Evolutionary conservation across 2,113 vertebrate species (phyloP), one percentile per base, ranked within the genome.

Genomic region (Meles meles): DNA sequence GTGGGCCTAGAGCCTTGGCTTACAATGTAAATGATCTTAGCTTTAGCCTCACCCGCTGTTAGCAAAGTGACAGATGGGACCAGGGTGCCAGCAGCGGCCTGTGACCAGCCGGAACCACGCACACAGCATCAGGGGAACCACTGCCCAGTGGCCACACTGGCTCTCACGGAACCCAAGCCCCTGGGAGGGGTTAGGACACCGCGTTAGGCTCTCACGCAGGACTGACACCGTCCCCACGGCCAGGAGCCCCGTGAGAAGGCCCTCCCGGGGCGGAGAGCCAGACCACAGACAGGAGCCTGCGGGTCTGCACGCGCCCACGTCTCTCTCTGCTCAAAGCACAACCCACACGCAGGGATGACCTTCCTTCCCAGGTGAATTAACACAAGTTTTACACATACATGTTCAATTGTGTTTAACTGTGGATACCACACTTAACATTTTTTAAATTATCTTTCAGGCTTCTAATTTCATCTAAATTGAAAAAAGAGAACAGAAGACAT

Each of bases 241-340:
- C 29, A 5, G 61, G 61, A 31, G 61, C 61, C 61, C 61, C 12
- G 31, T 2, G 34, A 65, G 13, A 9, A 31, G 0, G 0, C 13
- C 74, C 11, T 18, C 47, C 74, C 74, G 6, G 37, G 20, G 25
- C 11, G 3, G 52, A 82, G 23, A 18, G 42, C 29, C 27, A 27
- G 21, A 47, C 4, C 0, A 37, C 65, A 25, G 55, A 90, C 49
- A 21, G 13, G 0, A 49, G 34, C 25, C 52, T 10, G 34, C 1
- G 7, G 0, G 3, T 31, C 34, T 21, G 31, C 18, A 6, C 2
- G 2, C 7, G 8, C 5, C 27, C 47, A 37, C 0, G 0, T 5
- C 20, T 10, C 27, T 57, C 69, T 52, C 65, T 27, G 25, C 34
- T 80, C 69, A 39, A 7, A 34, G 21, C 0, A 42, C 3, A 71